Percentiles rank a stretch among this genome's conserved stretches.
These are phyloP conservation scores for Sphyrna mokarran DNA, from an alignment of 2,113 vertebrate species.

Conservation along the genomic window DNA sequence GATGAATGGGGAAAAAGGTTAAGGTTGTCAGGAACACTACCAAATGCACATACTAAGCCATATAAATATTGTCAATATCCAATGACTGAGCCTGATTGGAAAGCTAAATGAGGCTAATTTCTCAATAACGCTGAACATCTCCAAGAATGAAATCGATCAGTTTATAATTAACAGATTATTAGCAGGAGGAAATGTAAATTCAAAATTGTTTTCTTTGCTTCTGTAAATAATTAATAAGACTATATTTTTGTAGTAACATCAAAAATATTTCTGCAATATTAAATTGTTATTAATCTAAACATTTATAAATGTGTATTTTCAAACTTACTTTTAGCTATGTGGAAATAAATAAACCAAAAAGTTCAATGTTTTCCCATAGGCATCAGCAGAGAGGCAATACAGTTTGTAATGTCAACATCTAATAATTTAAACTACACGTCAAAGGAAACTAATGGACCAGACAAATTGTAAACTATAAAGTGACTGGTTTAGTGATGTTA, in stretches of 20 bases:
- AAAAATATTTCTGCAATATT: neutral
- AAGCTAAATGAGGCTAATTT: neutral
- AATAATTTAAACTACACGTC: constrained; percentile 9
- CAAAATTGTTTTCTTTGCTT: neutral
- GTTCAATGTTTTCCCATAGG: neutral
- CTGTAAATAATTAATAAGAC: neutral
- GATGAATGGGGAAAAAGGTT: neutral
- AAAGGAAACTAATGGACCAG: neutral
- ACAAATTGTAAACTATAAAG: neutral
- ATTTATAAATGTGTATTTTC: neutral
- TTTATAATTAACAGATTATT: neutral
- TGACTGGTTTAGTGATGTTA: neutral
- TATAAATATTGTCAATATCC: neutral
- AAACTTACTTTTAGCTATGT: neutral
- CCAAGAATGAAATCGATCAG: neutral
- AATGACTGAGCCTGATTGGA: neutral
- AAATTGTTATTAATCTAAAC: neutral
- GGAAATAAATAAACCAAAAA: neutral
- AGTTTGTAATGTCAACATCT: neutral
- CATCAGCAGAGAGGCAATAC: neutral
- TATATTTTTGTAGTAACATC: neutral
- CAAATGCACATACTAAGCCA: neutral
- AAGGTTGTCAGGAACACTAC: neutral
- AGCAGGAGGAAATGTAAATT: neutral
- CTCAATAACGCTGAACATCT: neutral